Conservation (phyloP, 2,113 vertebrate species). For the Oxyruncus cristatus region DNA sequence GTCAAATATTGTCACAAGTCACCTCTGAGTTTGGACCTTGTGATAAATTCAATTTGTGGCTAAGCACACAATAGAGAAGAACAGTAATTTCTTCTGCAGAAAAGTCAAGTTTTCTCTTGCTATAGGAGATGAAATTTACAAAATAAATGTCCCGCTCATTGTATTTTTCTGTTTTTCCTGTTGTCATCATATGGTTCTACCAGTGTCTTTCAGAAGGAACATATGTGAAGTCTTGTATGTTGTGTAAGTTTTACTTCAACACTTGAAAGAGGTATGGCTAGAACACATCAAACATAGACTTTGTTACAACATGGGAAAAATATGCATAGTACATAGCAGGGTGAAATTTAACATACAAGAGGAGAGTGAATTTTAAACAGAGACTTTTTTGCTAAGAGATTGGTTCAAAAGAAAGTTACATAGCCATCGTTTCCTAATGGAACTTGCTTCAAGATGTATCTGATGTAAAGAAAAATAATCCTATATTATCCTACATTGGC, state of each 20-base stretch:
- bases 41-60: neutral
- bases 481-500: neutral
- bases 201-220: neutral
- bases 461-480: neutral
- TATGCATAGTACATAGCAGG: rapidly evolving
- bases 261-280: neutral
- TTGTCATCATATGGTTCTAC: neutral
- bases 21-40: neutral
- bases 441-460: neutral
- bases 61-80: neutral
- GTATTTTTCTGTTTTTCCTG: neutral
- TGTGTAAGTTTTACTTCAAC: neutral
- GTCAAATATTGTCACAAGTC: neutral
- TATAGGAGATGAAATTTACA: neutral
- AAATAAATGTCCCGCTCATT: neutral
- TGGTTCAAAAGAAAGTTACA: neutral
- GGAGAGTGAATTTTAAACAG: neutral
- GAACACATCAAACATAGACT: neutral
- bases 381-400: neutral
- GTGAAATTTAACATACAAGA: neutral
- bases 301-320: neutral
- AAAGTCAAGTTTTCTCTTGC: neutral
- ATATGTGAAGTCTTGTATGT: neutral
- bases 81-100: neutral
- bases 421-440: neutral